phyloP scores from a whole-genome alignment of 2,797 vertebrate species.

The Pipistrellus pygmaeus region DNA sequence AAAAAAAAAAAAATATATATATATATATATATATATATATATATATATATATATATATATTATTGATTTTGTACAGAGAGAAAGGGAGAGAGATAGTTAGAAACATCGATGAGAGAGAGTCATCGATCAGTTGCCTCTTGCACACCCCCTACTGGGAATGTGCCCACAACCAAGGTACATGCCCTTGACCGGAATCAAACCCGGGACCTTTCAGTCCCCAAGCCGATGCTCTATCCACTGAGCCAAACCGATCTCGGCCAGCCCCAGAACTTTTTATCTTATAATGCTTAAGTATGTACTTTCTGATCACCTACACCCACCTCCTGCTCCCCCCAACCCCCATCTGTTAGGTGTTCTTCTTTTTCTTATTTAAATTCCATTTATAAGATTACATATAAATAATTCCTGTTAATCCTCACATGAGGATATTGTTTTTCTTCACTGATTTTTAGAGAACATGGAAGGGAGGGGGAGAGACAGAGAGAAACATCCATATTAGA shows the following conservation, averaged over 20 bases:
- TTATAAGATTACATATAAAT: not conserved
- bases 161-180: too few species aligned
- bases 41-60: too few species aligned
- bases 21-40: too few species aligned
- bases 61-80: too few species aligned
- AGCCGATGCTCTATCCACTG: too few species aligned
- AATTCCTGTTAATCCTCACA: not conserved
- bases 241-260: not conserved
- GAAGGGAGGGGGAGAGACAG: not conserved
- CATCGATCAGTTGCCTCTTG: too few species aligned
- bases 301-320: not conserved
- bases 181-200: too few species aligned
- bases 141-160: too few species aligned
- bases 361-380: not conserved
- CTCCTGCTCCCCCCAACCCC: accelerated
- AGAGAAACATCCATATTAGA: not conserved
- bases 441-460: not conserved
- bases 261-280: not conserved
- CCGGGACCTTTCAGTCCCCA: too few species aligned
- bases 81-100: too few species aligned
- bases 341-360: not conserved
- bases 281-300: not conserved
- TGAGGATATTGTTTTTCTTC: not conserved
- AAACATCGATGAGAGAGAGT: too few species aligned
- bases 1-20: too few species aligned